phyloP scores from a whole-genome alignment of 2,888 invertebrate species.

The Volucella inanis region DNA sequence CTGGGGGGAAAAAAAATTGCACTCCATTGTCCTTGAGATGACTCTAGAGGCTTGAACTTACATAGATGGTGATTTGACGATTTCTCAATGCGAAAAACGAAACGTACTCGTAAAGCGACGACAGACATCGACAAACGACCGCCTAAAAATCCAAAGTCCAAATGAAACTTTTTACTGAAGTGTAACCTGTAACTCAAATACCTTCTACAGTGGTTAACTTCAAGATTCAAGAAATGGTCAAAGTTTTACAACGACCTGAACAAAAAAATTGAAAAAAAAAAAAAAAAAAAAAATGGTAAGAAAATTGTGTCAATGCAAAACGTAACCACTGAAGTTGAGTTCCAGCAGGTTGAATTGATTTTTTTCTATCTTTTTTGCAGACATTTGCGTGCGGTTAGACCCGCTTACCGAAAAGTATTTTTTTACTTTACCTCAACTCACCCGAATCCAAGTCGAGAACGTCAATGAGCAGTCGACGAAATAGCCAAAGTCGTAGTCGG shows the following conservation, averaged over 20 bases:
- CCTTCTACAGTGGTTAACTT: constrained; percentile 65
- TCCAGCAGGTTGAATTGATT: constrained; percentile 60
- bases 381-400: constrained; percentile 55
- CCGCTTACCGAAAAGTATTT: constrained; percentile 32
- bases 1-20: constrained; percentile 36
- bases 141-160: constrained; percentile 71
- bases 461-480: constrained; percentile 33
- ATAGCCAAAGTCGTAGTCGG: constrained; percentile 16
- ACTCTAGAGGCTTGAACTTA: constrained; percentile 71
- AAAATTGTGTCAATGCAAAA: constrained; percentile 73
- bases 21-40: constrained; percentile 61
- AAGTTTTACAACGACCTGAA: constrained; percentile 32
- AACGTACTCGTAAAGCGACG: too few species aligned
- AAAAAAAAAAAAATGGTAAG: constrained; percentile 19
- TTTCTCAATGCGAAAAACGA: too few species aligned
- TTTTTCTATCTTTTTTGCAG: not conserved
- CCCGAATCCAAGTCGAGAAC: not conserved
- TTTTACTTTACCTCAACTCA: constrained; percentile 16
- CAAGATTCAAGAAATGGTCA: constrained; percentile 63
- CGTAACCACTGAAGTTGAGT: constrained; percentile 55
- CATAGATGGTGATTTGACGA: constrained; percentile 55
- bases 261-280: constrained; percentile 14
- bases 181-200: constrained; percentile 63
- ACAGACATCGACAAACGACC: constrained; percentile 35
- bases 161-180: constrained; percentile 69